Evolutionary conservation across 2,888 invertebrate genomes (phyloP).

Genomic region (Drosophila leonis): DNA sequence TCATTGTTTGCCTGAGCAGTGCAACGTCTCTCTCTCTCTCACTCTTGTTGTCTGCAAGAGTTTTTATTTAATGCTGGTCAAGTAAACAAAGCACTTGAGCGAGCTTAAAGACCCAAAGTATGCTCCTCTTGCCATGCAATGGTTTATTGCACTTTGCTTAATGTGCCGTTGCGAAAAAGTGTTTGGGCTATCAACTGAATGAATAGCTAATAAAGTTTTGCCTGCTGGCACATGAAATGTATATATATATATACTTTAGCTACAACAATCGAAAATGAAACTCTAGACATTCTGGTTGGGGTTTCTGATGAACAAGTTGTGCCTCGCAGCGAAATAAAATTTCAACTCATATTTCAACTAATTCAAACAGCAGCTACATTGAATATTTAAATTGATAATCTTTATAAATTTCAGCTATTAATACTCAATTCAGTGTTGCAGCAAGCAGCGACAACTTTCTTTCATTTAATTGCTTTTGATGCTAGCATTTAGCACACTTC

Average conservation of each 20-base stretch:
- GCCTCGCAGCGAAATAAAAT: neutral
- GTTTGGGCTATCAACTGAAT: conserved; percentile 29
- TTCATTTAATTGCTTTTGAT: conserved; percentile 34
- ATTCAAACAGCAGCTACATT: conserved; percentile 1
- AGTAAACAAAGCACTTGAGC: conserved; percentile 66
- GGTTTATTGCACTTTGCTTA: conserved; percentile 57
- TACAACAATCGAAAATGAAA: neutral
- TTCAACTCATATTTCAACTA: neutral
- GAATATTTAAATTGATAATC: neutral
- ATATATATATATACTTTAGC: neutral
- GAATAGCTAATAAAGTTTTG: conserved; percentile 25
- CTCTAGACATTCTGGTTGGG: neutral
- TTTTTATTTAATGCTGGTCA: conserved; percentile 38
- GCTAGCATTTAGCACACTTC: conserved; percentile 1
- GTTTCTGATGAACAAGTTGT: conserved; percentile 8
- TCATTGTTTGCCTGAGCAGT: conserved; percentile 26
- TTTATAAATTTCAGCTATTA: neutral
- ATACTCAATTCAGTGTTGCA: neutral
- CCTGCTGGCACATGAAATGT: conserved; percentile 1
- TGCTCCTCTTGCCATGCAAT: conserved; percentile 22
- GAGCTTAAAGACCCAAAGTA: conserved; percentile 47
- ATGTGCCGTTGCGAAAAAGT: conserved; percentile 41
- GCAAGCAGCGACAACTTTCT: neutral
- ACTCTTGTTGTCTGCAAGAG: conserved; percentile 24
- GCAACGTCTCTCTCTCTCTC: conserved; percentile 9